phyloP scores from a whole-genome alignment of 2,888 invertebrate genomes.

The Nudaria mundana region DNA sequence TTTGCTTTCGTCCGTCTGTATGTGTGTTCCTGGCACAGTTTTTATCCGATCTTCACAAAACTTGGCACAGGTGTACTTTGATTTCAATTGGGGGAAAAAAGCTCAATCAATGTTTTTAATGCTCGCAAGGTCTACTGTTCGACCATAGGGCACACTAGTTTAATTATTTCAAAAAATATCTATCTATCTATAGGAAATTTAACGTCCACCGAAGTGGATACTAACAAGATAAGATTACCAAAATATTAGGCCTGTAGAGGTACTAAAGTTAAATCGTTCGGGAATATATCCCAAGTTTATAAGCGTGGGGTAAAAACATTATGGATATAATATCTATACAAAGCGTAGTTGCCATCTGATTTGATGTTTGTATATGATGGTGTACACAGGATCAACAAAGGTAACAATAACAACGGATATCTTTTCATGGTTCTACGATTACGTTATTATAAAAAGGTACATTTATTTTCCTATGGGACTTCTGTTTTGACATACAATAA shows the following conservation, averaged over 20 bases:
- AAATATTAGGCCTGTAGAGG: no score
- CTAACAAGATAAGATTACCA: not conserved
- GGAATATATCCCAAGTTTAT: slow-evolving; percentile 15
- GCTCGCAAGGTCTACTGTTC: no score
- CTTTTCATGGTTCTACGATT: slow-evolving; percentile 1
- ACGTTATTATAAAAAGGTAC: slow-evolving; percentile 2
- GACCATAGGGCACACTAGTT: no score
- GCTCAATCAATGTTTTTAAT: no score
- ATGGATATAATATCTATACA: slow-evolving; percentile 10
- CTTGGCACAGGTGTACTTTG: no score
- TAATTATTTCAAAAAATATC: no score
- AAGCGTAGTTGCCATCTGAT: slow-evolving; percentile 15
- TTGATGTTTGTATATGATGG: slow-evolving; percentile 9
- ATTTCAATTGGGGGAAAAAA: no score
- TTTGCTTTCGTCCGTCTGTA: no score
- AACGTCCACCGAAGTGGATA: not conserved
- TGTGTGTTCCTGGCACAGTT: no score
- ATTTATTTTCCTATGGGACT: not conserved
- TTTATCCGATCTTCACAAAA: no score
- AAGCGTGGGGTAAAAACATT: slow-evolving; percentile 15
- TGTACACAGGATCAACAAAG: not conserved
- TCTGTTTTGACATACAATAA: not conserved
- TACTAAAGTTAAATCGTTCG: slow-evolving; percentile 2
- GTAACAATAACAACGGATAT: not conserved
- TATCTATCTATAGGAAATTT: no score